A percentile compares a stretch with the other conserved stretches of the same genome.
These are phyloP conservation scores for Charanyca ferruginea DNA, from an alignment of 2,888 invertebrate genomes.

Conservation along the genomic window DNA sequence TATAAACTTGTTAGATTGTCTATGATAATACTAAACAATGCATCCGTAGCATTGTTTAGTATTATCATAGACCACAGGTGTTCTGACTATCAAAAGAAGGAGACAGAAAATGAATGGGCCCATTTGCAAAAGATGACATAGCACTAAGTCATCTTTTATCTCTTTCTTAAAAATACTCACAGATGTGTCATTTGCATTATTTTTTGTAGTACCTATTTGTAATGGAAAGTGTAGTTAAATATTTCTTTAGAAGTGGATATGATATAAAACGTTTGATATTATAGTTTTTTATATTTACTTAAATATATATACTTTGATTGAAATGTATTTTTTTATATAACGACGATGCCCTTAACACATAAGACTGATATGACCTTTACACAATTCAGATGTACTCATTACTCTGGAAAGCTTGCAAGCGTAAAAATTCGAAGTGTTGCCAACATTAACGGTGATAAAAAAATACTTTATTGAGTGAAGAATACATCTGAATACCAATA, in stretches of 20 bases:
- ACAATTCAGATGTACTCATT: slow-evolving; percentile 66
- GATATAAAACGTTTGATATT: slow-evolving; percentile 9
- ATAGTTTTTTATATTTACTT: slow-evolving; percentile 41
- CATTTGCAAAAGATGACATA: not conserved
- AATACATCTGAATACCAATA: slow-evolving; percentile 69
- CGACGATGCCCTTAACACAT: slow-evolving; percentile 61
- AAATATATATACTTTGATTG: slow-evolving; percentile 45
- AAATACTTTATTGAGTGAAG: slow-evolving; percentile 56
- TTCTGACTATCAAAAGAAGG: slow-evolving; percentile 7
- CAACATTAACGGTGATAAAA: slow-evolving; percentile 47
- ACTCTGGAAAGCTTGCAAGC: slow-evolving; percentile 50
- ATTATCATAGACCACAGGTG: no score
- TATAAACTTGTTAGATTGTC: no score
- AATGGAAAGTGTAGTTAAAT: slow-evolving; percentile 23
- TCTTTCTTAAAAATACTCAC: not conserved
- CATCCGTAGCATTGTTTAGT: no score
- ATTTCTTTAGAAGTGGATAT: slow-evolving; percentile 17
- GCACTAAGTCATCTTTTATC: slow-evolving; percentile 1
- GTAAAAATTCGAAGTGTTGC: slow-evolving; percentile 50
- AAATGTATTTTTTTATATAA: slow-evolving; percentile 39
- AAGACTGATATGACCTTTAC: slow-evolving; percentile 75
- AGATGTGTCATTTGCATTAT: no score
- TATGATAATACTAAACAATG: no score
- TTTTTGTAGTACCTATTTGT: not conserved
- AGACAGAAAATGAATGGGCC: not conserved